Evolutionary conservation across 2,113 vertebrate species (phyloP).

Genomic region (Papio anubis): DNA sequence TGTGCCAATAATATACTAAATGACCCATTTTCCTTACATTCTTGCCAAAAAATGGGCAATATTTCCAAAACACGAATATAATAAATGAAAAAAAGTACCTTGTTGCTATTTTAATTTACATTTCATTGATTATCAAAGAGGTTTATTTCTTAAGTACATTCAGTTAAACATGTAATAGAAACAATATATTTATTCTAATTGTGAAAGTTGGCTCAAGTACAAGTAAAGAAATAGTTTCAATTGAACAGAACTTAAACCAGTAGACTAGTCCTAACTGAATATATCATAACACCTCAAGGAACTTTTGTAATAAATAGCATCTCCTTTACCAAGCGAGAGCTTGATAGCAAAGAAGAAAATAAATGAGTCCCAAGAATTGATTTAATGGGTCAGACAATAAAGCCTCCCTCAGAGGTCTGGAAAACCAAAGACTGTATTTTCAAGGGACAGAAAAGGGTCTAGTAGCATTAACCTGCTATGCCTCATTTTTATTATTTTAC

Average conservation of each 20-base stretch:
- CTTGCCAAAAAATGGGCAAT: neutral
- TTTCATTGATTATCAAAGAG: neutral
- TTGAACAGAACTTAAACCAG: neutral
- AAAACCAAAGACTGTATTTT: constrained; percentile 32
- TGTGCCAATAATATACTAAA: neutral
- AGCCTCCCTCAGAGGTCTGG: neutral
- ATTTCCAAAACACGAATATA: neutral
- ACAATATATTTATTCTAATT: constrained; percentile 23
- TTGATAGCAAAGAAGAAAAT: constrained; percentile 49
- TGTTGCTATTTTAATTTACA: neutral
- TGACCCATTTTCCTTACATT: neutral
- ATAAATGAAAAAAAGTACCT: neutral
- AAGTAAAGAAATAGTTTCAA: constrained; percentile 44
- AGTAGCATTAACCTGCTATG: neutral
- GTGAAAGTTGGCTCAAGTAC: constrained; percentile 17
- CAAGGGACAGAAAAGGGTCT: neutral
- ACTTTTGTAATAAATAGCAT: constrained; percentile 47
- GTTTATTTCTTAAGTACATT: neutral
- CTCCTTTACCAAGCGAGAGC: neutral
- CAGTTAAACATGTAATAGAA: constrained; percentile 32
- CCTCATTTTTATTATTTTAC: constrained; percentile 44
- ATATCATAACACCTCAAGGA: neutral
- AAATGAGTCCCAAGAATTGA: neutral
- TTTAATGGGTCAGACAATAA: constrained; percentile 35
- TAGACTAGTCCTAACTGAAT: constrained; percentile 11